Evolutionary conservation across 2,797 vertebrate genomes (phyloP).

Genomic region (Fringilla coelebs): DNA sequence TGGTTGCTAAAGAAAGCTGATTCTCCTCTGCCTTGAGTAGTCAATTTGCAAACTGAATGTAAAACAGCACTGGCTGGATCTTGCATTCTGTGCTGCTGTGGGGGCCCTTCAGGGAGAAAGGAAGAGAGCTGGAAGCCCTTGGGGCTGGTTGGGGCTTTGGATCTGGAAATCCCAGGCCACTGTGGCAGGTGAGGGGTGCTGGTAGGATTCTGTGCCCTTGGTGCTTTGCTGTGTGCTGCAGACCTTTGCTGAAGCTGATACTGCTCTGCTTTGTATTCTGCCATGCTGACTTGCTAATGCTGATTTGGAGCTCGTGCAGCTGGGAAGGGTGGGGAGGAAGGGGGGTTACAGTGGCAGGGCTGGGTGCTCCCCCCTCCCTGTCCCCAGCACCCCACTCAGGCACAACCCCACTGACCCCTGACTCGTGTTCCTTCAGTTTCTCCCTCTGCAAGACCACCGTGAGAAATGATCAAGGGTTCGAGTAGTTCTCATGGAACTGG

Average conservation of each 20-base stretch:
- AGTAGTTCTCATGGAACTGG: neutral
- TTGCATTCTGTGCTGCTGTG: neutral
- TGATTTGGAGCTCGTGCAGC: accelerated
- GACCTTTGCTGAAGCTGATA: neutral
- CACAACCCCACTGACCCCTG: accelerated
- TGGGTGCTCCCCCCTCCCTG: neutral
- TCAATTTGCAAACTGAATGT: neutral
- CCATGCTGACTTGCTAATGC: accelerated
- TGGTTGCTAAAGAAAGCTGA: conserved; percentile 12
- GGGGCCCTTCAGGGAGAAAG: neutral
- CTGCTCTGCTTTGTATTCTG: neutral
- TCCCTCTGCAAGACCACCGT: neutral
- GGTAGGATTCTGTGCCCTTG: neutral
- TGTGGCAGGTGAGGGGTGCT: neutral
- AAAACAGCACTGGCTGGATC: neutral
- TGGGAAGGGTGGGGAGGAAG: neutral
- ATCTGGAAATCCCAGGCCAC: neutral
- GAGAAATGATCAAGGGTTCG: neutral
- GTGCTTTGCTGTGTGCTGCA: neutral
- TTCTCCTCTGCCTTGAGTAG: neutral
- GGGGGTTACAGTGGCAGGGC: neutral
- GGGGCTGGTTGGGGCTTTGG: neutral
- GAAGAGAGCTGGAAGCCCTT: neutral
- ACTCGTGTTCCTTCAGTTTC: accelerated
- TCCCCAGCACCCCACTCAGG: accelerated